A percentile compares a stretch with the other conserved stretches of the same genome.
phyloP scores from a whole-genome alignment of 2,797 vertebrate species.

The Potorous gilbertii region DNA sequence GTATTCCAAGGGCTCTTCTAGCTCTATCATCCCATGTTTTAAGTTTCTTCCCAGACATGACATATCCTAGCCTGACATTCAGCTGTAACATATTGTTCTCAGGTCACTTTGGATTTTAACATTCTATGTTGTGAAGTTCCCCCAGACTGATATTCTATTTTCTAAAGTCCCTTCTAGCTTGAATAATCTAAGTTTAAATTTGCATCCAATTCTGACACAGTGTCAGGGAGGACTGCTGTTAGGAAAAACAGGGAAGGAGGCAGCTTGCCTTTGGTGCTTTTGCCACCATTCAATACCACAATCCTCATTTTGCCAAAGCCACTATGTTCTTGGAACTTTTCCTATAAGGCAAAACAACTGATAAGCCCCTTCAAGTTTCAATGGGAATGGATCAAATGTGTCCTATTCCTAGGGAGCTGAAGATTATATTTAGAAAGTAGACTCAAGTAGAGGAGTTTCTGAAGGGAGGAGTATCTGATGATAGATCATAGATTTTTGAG shows the following conservation, averaged over 20 bases:
- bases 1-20: background rate
- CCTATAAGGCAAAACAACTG: background rate
- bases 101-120: background rate
- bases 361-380: background rate
- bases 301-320: background rate
- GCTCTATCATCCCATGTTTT: background rate
- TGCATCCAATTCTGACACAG: background rate
- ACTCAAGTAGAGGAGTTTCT: background rate
- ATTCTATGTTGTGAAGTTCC: background rate
- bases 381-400: background rate
- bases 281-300: background rate
- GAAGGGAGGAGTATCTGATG: background rate
- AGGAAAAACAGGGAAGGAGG: background rate
- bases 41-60: background rate
- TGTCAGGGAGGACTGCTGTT: background rate
- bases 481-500: background rate
- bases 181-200: background rate
- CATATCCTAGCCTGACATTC: background rate
- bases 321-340: background rate
- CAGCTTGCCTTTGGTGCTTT: background rate
- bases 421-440: background rate
- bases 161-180: background rate
- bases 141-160: background rate
- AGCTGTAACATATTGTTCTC: background rate
- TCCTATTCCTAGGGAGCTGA: background rate